A percentile compares a stretch with the other conserved stretches of the same genome.
Evolutionary conservation across 2,113 vertebrate genomes (phyloP).

Genomic region (Stigmatopora argus): DNA sequence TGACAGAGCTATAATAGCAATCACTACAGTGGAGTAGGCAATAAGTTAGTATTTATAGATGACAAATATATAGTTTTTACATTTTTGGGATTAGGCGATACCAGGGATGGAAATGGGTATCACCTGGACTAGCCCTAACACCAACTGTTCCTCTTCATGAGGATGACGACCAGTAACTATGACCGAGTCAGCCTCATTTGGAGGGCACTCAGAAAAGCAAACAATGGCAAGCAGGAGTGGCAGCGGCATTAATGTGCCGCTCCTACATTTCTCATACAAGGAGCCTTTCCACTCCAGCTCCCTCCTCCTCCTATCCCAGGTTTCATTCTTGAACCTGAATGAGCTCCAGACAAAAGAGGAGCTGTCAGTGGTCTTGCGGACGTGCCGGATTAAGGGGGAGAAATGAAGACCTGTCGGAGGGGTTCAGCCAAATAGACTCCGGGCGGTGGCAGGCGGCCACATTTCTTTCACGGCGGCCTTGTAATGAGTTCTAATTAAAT

Average conservation of each 20-base stretch:
- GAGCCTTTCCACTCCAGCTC: slow-evolving; percentile 10
- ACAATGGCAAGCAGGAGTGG: slow-evolving; percentile 48
- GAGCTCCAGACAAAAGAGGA: slow-evolving; percentile 48
- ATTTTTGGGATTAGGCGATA: no score
- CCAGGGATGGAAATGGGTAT: no score
- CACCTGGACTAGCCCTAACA: not conserved
- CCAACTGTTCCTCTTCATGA: not conserved
- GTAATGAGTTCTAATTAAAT: slow-evolving; percentile 68
- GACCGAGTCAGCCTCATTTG: slow-evolving; percentile 17
- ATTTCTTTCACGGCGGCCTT: slow-evolving; percentile 61
- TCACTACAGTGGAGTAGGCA: no score
- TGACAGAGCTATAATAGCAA: no score
- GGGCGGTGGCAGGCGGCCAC: slow-evolving; percentile 61
- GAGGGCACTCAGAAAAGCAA: slow-evolving; percentile 57
- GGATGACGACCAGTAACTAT: not conserved
- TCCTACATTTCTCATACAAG: slow-evolving; percentile 43
- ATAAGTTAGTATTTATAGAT: no score
- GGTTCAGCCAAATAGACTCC: slow-evolving; percentile 52
- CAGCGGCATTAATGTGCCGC: slow-evolving; percentile 38
- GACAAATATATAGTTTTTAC: no score
- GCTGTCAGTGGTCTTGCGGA: slow-evolving; percentile 49
- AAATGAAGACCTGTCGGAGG: slow-evolving; percentile 58
- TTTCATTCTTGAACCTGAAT: slow-evolving; percentile 55
- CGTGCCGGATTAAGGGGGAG: slow-evolving; percentile 43
- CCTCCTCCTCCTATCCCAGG: slow-evolving; percentile 23